These are phyloP conservation scores for Drosophila hamatofila DNA, from an alignment of 2,888 invertebrate species.

Conservation along the genomic window DNA sequence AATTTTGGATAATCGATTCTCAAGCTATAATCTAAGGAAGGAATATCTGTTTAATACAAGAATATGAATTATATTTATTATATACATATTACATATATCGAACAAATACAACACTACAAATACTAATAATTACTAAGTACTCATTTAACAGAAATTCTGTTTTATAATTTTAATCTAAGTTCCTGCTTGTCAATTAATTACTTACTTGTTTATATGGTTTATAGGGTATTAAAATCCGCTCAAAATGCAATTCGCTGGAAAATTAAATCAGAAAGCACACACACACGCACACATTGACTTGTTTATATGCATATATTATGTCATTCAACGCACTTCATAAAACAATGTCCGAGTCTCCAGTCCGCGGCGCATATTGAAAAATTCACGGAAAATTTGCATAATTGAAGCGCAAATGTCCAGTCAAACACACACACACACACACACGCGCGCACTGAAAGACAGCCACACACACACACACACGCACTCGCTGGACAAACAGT, in stretches of 20 bases:
- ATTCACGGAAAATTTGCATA: constrained; percentile 60
- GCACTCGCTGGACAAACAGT: constrained; percentile 32
- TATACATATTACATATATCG: background rate
- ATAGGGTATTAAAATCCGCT: constrained; percentile 39
- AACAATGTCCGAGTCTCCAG: constrained; percentile 23
- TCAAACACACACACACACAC: constrained; percentile 11
- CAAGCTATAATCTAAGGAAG: too few species aligned
- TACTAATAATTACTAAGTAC: background rate
- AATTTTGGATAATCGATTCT: background rate
- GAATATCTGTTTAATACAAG: background rate
- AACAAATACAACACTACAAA: background rate
- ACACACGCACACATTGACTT: constrained; percentile 1
- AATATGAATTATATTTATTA: background rate
- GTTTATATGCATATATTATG: constrained; percentile 41
- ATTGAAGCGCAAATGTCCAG: constrained; percentile 59
- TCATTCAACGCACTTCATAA: constrained; percentile 40
- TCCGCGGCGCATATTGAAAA: constrained; percentile 45
- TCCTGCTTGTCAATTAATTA: background rate
- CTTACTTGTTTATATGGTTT: too few species aligned
- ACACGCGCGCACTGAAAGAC: constrained; percentile 3
- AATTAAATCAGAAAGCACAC: constrained; percentile 59
- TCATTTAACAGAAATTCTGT: too few species aligned
- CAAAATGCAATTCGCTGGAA: constrained; percentile 58
- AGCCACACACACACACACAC: constrained; percentile 17
- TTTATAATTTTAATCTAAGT: too few species aligned